Evolutionary conservation across 2,113 vertebrate genomes (phyloP), one percentile per base, ranked within the genome.

Genomic region (Anoura caudifer): DNA sequence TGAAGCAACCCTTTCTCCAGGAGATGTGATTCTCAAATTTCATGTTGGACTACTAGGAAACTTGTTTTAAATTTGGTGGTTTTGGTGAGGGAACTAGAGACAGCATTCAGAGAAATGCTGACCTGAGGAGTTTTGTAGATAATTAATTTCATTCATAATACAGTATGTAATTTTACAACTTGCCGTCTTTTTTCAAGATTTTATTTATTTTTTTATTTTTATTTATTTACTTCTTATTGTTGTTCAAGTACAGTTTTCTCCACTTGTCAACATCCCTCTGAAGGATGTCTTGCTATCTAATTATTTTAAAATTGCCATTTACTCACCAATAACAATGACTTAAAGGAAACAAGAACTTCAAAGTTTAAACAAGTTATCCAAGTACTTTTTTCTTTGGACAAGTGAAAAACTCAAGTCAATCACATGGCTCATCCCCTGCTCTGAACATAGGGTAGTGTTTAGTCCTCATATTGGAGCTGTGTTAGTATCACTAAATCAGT

Each of bases 281-380:
- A 96, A 95, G 13, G 8, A 43, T 85, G 20, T 54, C 65, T 93
- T 70, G 50, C 20, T 75, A 38, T 41, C 73, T 52, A 63, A 77
- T 17, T 76, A 50, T 56, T 69, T 59, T 50, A 17, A 24, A 24
- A 77, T 88, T 61, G 19, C 14, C 47, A 70, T 93, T 85, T 94
- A 91, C 65, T 85, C 87, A 85, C 41, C 36, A 88, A 91, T 94
- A 91, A 91, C 20, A 94, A 94, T 95, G 56, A 54, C 50, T 88
- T 93, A 90, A 96, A 75, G 45, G 41, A 93, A 95, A 16, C 11
- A 50, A 93, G 26, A 84, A 84, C 45, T 88, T 93, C 50, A 67
- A 79, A 87, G 61, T 87, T 83, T 92, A 94, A 75, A 79, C 9
- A 87, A 36, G 5, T 65, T 91, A 24, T 1, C 0, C 88, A 50